Conservation (phyloP, 2,888 invertebrate species). For the Diabrotica balteata region DNA sequence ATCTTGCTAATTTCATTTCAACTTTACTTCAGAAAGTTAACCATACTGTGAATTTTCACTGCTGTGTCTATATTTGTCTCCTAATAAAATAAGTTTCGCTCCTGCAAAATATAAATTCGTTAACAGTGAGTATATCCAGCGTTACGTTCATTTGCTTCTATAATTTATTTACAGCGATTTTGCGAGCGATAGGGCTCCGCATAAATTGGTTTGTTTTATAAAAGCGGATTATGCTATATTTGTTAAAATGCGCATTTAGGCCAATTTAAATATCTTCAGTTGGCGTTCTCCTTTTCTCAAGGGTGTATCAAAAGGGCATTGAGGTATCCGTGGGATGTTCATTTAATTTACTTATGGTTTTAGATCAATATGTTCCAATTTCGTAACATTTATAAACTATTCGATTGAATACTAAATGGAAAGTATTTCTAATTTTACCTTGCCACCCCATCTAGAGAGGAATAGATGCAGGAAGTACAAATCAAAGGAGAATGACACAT, state of each 20-base stretch:
- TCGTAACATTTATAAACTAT: no score
- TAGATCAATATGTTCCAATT: no score
- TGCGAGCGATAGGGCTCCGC: conserved; percentile 14
- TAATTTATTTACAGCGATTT: conserved; percentile 29
- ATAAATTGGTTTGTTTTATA: conserved; percentile 28
- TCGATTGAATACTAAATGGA: no score
- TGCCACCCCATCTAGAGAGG: no score
- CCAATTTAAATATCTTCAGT: conserved; percentile 22
- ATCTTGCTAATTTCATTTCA: no score
- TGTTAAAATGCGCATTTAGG: conserved; percentile 26
- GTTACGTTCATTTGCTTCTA: conserved; percentile 13
- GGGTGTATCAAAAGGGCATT: no score
- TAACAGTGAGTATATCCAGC: conserved; percentile 6
- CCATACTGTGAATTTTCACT: conserved; percentile 13
- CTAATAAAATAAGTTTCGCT: conserved; percentile 5
- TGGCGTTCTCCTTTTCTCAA: conserved; percentile 7
- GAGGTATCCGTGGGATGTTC: no score
- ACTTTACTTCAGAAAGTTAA: neutral
- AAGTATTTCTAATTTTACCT: no score
- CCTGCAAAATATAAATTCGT: conserved; percentile 17
- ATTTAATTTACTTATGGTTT: no score
- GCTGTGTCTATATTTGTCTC: neutral
- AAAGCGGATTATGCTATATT: conserved; percentile 27
- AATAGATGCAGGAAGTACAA: no score
- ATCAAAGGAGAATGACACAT: no score